Base-by-base conservation (phyloP, 2,113 vertebrate genomes). In the Lates calcarifer region DNA sequence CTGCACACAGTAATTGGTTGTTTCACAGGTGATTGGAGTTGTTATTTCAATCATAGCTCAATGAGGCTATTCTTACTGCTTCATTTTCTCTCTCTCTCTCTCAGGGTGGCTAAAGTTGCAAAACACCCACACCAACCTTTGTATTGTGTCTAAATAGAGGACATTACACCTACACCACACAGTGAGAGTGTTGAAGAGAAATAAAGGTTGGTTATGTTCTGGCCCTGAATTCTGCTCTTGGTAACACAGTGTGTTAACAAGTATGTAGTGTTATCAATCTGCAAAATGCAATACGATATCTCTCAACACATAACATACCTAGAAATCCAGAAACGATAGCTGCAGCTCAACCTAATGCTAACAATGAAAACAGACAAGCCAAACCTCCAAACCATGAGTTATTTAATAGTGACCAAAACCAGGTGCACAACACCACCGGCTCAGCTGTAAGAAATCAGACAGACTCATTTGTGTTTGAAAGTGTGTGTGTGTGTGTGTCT, bases 141-240 rank as follows among this genome's bases (percentile, higher is more conserved):
- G 72, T 74, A 85, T 64, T 80, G 37, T 75, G 85, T 88, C 80
- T 84, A 90, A 91, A 89, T 74, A 84, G 68, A 74, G 79, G 73
- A 82, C 63, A 58, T 82, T 37, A 87, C 82, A 84, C 78, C 83
- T 77, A 76, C 90, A 85, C 65, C 35, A 62, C 61, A 80, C 51
- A 70, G 82, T 41, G 28, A 74, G 72, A 55, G 77, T 58, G 82
- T 79, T 77, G 74, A 64, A 61, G 71, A 47, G 63, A 83, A 86
- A 78, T 47, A 67, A 73, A 82, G 72, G 64, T 69, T 77, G 63
- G 63, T 82, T n/a, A 57, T 74, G 49, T 81, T 71, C 12, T 17
- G n/a, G 71, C 61, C 74, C 79, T 76, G 43, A 74, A 82, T 72
- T 31, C 22, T 84, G 55, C 41, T 45, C 47, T 77, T 12, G n/a